phyloP scores from a whole-genome alignment of 2,113 vertebrate species.

The Stictonetta naevosa region DNA sequence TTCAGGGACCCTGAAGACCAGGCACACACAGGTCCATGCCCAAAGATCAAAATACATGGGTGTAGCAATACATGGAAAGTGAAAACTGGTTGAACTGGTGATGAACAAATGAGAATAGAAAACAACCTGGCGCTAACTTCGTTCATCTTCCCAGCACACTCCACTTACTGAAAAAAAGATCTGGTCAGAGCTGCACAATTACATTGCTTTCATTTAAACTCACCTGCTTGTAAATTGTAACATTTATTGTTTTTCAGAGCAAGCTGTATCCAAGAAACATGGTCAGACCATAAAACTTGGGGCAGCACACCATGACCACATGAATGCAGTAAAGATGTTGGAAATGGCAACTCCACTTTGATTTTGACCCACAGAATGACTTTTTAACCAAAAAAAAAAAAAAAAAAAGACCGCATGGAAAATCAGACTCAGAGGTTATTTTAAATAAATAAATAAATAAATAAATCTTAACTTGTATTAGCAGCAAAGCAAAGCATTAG shows the following conservation, averaged over 20 bases:
- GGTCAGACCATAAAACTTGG: rapidly evolving
- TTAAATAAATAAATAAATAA: background rate
- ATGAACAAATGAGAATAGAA: background rate
- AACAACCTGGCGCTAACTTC: background rate
- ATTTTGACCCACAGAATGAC: background rate
- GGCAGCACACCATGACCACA: background rate
- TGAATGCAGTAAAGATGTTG: background rate
- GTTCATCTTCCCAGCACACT: background rate
- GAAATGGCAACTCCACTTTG: background rate
- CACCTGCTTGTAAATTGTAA: background rate
- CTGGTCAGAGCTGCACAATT: background rate
- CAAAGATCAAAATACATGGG: rapidly evolving
- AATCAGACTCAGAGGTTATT: conserved; percentile 22
- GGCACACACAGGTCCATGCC: rapidly evolving
- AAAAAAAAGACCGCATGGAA: background rate
- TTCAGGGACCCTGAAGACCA: background rate
- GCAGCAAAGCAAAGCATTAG: conserved; percentile 34
- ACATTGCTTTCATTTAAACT: background rate
- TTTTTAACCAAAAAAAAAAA: background rate
- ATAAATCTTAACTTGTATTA: background rate
- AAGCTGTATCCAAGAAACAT: background rate
- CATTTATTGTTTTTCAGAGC: background rate
- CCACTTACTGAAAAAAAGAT: background rate
- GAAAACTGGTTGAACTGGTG: rapidly evolving
- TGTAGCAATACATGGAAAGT: too few relatives aligned